Conservation (phyloP, 2,113 vertebrate species). For the Notarius quadriscutis region DNA sequence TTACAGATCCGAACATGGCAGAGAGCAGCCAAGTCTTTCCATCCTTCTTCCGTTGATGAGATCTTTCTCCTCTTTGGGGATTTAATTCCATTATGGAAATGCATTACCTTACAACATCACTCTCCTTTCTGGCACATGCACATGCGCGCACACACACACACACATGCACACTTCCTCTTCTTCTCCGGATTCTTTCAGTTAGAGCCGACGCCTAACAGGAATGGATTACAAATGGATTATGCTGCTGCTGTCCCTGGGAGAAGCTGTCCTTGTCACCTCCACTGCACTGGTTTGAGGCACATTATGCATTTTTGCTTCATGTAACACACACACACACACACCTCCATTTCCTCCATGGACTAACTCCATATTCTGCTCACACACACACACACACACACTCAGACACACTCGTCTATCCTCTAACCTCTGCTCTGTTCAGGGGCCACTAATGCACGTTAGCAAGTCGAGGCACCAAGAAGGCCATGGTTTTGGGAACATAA, state of each 20-base stretch:
- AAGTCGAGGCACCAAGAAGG: background rate
- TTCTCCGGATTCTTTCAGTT: constrained; percentile 52
- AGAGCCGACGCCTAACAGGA: constrained; percentile 56
- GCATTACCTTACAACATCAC: constrained; percentile 29
- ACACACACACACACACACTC: background rate
- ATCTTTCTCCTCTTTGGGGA: constrained; percentile 57
- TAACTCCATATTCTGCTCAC: constrained; percentile 1
- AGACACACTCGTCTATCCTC: background rate
- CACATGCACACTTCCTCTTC: constrained; percentile 22
- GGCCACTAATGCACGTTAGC: background rate
- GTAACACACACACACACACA: constrained; percentile 39
- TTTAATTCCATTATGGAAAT: constrained; percentile 62
- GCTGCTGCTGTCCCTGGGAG: constrained; percentile 55
- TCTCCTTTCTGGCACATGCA: constrained; percentile 34
- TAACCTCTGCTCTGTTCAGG: constrained; percentile 16
- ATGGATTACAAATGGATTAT: constrained; percentile 68
- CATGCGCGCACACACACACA: constrained; percentile 11
- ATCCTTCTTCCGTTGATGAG: constrained; percentile 55
- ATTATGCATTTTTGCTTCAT: constrained; percentile 51
- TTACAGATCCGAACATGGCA: background rate
- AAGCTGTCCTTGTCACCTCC: constrained; percentile 52
- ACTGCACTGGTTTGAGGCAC: constrained; percentile 52
- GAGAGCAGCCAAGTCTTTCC: constrained; percentile 21
- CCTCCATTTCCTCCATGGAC: constrained; percentile 2
- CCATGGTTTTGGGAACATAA: background rate